Evolutionary conservation across 1,140 invertebrate genomes (phyloP).

Genomic region (Neodiprion virginianus): DNA sequence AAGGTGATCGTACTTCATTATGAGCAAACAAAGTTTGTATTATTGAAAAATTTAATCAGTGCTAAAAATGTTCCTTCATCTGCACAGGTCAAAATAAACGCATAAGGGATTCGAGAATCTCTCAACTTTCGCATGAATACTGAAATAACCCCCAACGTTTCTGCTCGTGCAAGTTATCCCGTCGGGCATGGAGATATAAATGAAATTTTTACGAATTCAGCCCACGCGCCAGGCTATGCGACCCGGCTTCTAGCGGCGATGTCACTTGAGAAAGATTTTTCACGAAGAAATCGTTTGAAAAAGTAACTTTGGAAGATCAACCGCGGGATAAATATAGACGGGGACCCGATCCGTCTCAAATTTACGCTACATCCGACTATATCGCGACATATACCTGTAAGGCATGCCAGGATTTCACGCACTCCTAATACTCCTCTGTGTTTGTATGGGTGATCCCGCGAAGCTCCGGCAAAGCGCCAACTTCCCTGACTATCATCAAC

Average conservation of each 20-base stretch:
- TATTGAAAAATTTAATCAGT: neutral
- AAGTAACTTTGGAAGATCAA: neutral
- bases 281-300: neutral
- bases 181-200: neutral
- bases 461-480: neutral
- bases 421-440: no score
- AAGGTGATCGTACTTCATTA: no score
- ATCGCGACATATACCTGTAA: no score
- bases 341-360: no score
- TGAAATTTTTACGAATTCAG: neutral
- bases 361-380: no score
- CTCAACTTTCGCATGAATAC: neutral
- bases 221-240: neutral
- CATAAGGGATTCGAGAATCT: neutral
- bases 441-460: neutral
- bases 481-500: neutral
- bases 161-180: neutral
- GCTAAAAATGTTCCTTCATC: neutral
- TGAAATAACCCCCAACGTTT: neutral
- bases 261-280: neutral
- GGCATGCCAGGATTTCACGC: no score
- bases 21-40: neutral
- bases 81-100: neutral
- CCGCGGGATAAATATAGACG: neutral
- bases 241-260: neutral